These are phyloP conservation scores for cat (Felis catus) DNA, from an alignment of 2,113 vertebrate species.

Conservation along the genomic window DNA sequence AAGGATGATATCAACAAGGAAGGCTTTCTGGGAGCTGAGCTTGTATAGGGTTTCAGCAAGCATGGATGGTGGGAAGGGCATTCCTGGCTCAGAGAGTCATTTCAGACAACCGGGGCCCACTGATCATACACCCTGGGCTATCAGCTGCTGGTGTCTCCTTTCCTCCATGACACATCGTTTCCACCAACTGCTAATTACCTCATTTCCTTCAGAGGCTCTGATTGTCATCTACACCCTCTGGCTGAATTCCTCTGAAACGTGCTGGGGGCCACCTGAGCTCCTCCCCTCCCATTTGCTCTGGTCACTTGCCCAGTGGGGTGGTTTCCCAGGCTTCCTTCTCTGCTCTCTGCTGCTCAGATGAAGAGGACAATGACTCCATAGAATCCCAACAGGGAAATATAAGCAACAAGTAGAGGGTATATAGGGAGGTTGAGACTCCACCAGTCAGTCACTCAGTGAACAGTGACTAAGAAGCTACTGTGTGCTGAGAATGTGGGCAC, in stretches of 20 bases:
- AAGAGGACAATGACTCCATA: background rate
- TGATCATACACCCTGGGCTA: background rate
- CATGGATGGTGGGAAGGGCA: background rate
- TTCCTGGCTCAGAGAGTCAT: background rate
- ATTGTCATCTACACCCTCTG: conserved; percentile 54
- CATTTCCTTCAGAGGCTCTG: conserved; percentile 47
- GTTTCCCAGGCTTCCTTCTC: background rate
- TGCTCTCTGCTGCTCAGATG: background rate
- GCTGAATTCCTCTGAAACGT: conserved; percentile 24
- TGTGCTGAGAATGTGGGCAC: background rate
- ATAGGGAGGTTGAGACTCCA: background rate
- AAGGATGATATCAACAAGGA: background rate
- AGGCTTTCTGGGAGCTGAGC: background rate
- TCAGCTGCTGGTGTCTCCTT: conserved; percentile 56
- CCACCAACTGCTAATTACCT: conserved; percentile 64
- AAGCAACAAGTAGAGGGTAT: background rate
- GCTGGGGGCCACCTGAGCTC: conserved; percentile 45
- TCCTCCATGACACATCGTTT: conserved; percentile 45
- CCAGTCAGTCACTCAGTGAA: background rate
- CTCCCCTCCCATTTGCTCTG: background rate
- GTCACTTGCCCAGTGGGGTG: background rate
- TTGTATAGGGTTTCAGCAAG: background rate
- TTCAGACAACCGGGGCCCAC: background rate
- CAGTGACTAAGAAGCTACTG: background rate
- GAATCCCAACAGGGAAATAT: background rate